A percentile compares a stretch with the other conserved stretches of the same genome.
Evolutionary conservation across 2,113 vertebrate species (phyloP).

Genomic region (Dromiciops gliroides): DNA sequence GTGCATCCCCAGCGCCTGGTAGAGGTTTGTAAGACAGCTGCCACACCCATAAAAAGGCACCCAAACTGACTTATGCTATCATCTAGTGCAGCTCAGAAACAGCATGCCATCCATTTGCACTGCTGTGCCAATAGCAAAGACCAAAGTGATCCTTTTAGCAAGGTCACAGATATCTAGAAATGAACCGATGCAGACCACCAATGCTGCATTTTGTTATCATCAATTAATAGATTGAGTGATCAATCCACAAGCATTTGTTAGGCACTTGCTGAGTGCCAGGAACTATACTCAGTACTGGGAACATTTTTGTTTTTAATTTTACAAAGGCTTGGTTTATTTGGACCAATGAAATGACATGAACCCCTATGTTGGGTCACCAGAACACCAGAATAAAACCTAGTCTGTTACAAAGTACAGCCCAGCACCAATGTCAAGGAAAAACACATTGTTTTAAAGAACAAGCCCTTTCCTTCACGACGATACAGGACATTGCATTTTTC

Average conservation of each 20-base stretch:
- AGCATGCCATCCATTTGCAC: not conserved
- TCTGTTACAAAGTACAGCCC: slow-evolving; percentile 2
- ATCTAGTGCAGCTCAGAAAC: not conserved
- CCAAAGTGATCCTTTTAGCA: not conserved
- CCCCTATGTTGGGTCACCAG: not conserved
- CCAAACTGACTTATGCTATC: not conserved
- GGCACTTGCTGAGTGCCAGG: not conserved
- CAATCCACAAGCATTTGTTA: not conserved
- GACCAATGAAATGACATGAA: not conserved
- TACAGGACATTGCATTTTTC: slow-evolving; percentile 58
- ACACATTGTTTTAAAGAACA: slow-evolving; percentile 34
- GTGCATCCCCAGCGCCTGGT: not conserved
- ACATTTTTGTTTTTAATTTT: too few relatives aligned
- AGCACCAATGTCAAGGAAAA: slow-evolving; percentile 16
- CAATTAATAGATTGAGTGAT: not conserved
- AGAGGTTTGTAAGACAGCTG: not conserved
- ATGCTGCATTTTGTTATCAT: not conserved
- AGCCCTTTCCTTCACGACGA: slow-evolving; percentile 68
- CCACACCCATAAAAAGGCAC: not conserved
- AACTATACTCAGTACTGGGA: not conserved
- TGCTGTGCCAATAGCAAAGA: not conserved
- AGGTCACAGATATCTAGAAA: not conserved
- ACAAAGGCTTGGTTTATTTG: not conserved
- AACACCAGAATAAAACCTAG: not conserved
- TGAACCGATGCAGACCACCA: not conserved